These are phyloP conservation scores for Zygogramma bicolorata DNA, from an alignment of 2,888 invertebrate species.

Conservation along the genomic window DNA sequence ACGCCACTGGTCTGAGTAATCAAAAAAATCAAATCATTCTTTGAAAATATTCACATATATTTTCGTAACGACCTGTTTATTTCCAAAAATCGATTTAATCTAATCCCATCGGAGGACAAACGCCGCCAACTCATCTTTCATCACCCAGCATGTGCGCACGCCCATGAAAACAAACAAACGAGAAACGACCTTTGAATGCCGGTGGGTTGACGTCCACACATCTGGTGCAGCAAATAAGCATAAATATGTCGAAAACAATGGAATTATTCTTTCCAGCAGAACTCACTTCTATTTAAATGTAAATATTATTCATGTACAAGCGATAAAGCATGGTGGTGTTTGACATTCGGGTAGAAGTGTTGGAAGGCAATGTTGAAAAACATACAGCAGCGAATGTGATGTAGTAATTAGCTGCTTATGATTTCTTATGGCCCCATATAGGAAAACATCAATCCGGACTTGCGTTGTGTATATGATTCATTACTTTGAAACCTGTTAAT, in stretches of 20 bases:
- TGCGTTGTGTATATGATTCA: too few species aligned
- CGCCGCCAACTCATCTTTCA: background rate
- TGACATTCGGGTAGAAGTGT: conserved; percentile 11
- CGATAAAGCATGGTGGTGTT: background rate
- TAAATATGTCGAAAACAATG: conserved; percentile 45
- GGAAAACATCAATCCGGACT: background rate
- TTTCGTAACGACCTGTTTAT: too few species aligned
- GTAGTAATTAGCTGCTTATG: background rate
- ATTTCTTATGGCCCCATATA: background rate
- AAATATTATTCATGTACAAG: conserved; percentile 11
- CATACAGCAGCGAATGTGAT: background rate
- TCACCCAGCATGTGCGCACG: conserved; percentile 15
- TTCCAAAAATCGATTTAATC: too few species aligned
- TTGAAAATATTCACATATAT: too few species aligned
- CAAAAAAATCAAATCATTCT: too few species aligned
- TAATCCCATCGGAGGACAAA: too few species aligned
- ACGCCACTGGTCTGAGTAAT: too few species aligned
- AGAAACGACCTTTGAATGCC: conserved; percentile 50
- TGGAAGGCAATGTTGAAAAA: background rate
- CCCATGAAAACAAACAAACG: conserved; percentile 31
- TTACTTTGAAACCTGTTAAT: too few species aligned
- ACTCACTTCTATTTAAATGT: conserved; percentile 21
- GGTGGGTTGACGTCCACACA: conserved; percentile 48
- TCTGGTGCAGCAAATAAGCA: conserved; percentile 39
- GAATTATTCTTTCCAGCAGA: conserved; percentile 38